Evolutionary conservation across 2,113 vertebrate species (phyloP).

Genomic region (Nannospalax galili): DNA sequence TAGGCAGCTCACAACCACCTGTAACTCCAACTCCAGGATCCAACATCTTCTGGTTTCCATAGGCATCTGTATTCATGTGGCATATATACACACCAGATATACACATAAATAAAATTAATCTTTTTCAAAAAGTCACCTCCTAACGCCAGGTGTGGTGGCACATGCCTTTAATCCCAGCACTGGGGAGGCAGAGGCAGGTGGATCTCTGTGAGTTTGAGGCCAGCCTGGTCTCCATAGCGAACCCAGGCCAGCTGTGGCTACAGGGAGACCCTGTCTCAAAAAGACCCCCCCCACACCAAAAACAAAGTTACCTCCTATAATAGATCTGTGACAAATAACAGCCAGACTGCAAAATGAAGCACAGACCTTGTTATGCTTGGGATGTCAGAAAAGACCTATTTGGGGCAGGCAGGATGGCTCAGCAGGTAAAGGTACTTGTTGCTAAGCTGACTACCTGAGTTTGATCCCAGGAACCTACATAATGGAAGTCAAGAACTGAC

Average conservation of each 20-base stretch:
- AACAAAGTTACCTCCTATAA: not conserved
- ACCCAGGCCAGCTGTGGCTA: too few species aligned
- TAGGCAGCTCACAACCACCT: not conserved
- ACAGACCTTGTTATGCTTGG: not conserved
- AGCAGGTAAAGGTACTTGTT: not conserved
- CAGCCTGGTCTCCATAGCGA: too few species aligned
- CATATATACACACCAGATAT: not conserved
- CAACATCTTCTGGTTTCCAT: too few species aligned
- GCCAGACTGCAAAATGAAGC: not conserved
- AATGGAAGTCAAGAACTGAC: not conserved
- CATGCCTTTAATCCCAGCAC: too few species aligned
- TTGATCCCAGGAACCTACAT: not conserved
- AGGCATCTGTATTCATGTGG: not conserved
- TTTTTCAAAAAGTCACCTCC: not conserved
- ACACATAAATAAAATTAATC: not conserved
- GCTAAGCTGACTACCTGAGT: not conserved
- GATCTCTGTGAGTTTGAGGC: too few species aligned
- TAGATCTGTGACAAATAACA: too few species aligned
- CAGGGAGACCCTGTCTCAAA: too few species aligned
- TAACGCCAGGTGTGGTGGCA: too few species aligned
- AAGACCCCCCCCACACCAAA: not conserved
- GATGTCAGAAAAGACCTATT: not conserved
- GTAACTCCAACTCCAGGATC: too few species aligned
- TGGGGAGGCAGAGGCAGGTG: too few species aligned
- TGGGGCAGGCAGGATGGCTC: not conserved